phyloP scores from a whole-genome alignment of 2,113 vertebrate genomes.

The Gymnogyps californianus region DNA sequence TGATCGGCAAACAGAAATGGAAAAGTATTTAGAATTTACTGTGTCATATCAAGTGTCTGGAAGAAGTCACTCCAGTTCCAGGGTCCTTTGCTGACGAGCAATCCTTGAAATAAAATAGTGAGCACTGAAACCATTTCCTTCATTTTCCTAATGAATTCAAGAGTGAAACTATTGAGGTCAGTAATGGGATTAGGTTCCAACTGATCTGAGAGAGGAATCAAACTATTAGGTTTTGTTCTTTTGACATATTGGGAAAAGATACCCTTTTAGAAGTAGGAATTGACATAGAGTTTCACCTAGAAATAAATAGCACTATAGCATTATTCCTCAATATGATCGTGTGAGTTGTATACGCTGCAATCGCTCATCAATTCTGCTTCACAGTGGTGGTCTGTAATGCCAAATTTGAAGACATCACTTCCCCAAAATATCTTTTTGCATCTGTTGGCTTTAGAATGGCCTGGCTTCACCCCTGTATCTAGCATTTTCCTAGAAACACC shows the following conservation, averaged over 20 bases:
- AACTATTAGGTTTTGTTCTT: neutral
- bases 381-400: neutral
- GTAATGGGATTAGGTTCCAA: neutral
- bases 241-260: neutral
- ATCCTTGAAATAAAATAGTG: neutral
- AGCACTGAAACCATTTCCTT: neutral
- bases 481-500: neutral
- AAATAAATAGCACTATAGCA: neutral
- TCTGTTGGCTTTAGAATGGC: neutral
- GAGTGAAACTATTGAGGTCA: neutral
- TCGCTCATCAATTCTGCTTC: neutral
- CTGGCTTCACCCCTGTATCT: neutral
- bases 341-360: neutral
- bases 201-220: neutral
- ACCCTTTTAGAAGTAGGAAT: neutral
- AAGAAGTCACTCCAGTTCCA: neutral
- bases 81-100: neutral
- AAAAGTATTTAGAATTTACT: neutral
- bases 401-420: neutral
- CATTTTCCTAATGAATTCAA: neutral
- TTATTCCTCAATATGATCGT: neutral
- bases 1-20: neutral
- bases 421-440: neutral
- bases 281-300: neutral
- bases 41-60: neutral